These are phyloP conservation scores for Chrysolina oricalcia DNA, from an alignment of 2,888 invertebrate genomes.

Conservation along the genomic window DNA sequence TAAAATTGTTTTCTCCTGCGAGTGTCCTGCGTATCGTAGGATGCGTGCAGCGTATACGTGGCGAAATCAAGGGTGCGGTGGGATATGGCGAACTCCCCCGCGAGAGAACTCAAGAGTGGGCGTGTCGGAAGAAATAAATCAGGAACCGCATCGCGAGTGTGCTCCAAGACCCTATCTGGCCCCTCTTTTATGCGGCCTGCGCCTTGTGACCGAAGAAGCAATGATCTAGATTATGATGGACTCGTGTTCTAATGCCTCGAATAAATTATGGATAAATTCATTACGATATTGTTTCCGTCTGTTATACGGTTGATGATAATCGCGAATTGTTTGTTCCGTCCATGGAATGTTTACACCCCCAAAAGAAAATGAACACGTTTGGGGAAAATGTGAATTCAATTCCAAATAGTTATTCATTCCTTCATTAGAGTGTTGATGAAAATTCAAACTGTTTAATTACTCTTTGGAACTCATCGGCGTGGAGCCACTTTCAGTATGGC, in stretches of 20 bases:
- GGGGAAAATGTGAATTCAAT: too few relatives aligned
- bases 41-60: slow-evolving; percentile 37
- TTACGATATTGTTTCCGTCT: neutral
- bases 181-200: slow-evolving; percentile 40
- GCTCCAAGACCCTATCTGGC: slow-evolving; percentile 44
- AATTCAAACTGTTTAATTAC: too few relatives aligned
- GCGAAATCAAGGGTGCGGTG: slow-evolving; percentile 24
- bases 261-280: neutral
- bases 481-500: too few relatives aligned
- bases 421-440: too few relatives aligned
- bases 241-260: slow-evolving; percentile 9
- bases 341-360: too few relatives aligned
- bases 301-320: too few relatives aligned
- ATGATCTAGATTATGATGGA: slow-evolving; percentile 27
- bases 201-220: slow-evolving; percentile 29
- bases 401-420: too few relatives aligned
- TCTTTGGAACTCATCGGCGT: too few relatives aligned
- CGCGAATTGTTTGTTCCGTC: too few relatives aligned
- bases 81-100: slow-evolving; percentile 37
- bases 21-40: slow-evolving; percentile 36
- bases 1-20: slow-evolving; percentile 25
- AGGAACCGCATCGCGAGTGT: slow-evolving; percentile 49
- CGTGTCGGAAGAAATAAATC: slow-evolving; percentile 47
- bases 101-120: slow-evolving; percentile 46
- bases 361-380: too few relatives aligned